phyloP scores from a whole-genome alignment of 2,797 vertebrate species.

The Anabacerthia variegaticeps region DNA sequence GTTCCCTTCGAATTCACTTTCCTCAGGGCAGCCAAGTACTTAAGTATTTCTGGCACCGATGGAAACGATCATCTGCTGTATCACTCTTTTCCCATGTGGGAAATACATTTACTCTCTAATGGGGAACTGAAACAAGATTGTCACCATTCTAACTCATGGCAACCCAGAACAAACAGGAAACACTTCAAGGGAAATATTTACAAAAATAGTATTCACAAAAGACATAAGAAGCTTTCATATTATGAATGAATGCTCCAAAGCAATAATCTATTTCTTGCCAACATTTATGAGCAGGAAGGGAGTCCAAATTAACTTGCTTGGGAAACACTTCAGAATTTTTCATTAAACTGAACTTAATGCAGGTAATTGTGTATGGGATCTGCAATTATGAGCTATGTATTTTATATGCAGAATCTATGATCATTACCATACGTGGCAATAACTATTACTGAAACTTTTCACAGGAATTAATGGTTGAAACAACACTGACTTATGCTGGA shows the following conservation, averaged over 20 bases:
- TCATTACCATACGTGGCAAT: neutral
- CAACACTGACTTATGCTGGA: neutral
- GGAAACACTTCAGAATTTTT: neutral
- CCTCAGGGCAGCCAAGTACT: neutral
- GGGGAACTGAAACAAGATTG: constrained; percentile 22
- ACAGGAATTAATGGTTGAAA: neutral
- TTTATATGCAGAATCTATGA: neutral
- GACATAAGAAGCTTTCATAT: neutral
- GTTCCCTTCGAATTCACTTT: neutral
- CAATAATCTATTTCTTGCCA: neutral
- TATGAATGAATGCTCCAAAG: neutral
- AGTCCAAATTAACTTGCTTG: neutral
- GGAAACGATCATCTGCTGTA: constrained; percentile 6
- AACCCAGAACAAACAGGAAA: constrained; percentile 20
- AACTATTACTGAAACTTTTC: neutral
- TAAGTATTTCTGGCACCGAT: neutral
- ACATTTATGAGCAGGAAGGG: neutral
- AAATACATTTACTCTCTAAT: neutral
- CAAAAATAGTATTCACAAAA: neutral
- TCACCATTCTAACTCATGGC: neutral
- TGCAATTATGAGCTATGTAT: neutral
- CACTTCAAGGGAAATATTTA: constrained; percentile 32
- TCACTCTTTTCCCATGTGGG: neutral
- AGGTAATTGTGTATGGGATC: neutral
- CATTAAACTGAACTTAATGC: neutral